phyloP scores from a whole-genome alignment of 2,113 vertebrate species.

The Puntigrus tetrazona region DNA sequence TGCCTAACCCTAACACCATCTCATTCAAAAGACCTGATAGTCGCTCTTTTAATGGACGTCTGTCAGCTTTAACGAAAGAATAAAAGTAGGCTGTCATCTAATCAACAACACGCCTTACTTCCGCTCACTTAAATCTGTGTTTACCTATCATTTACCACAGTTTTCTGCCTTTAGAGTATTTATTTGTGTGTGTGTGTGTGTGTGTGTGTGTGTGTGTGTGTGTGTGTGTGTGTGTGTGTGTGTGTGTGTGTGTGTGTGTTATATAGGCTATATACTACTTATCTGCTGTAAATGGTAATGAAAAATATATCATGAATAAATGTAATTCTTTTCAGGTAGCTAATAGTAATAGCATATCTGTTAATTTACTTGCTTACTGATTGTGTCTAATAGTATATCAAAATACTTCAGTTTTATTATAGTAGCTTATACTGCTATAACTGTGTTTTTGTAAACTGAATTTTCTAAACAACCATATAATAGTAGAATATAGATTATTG shows the following conservation, averaged over 20 bases:
- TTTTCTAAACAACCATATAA: background rate
- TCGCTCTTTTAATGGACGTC: background rate
- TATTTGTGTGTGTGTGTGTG: no score
- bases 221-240: no score
- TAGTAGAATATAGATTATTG: background rate
- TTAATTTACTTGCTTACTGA: background rate
- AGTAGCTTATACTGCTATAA: no score
- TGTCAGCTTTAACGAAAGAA: background rate
- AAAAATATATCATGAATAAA: background rate
- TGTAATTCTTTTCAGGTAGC: background rate
- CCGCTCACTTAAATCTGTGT: background rate
- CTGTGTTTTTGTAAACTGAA: background rate
- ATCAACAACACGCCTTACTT: background rate
- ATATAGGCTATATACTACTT: no score
- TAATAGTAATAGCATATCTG: background rate
- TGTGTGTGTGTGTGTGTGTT: no score
- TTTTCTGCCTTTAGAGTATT: background rate
- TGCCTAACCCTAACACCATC: background rate
- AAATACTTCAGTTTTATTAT: background rate
- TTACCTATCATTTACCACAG: background rate
- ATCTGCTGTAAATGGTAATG: background rate
- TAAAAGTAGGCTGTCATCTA: background rate
- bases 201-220: no score
- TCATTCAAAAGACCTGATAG: background rate
- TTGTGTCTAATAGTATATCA: background rate